A percentile compares a stretch with the other conserved stretches of the same genome.
Conservation (phyloP, 2,888 invertebrate genomes). For the Crioceris asparagi region DNA sequence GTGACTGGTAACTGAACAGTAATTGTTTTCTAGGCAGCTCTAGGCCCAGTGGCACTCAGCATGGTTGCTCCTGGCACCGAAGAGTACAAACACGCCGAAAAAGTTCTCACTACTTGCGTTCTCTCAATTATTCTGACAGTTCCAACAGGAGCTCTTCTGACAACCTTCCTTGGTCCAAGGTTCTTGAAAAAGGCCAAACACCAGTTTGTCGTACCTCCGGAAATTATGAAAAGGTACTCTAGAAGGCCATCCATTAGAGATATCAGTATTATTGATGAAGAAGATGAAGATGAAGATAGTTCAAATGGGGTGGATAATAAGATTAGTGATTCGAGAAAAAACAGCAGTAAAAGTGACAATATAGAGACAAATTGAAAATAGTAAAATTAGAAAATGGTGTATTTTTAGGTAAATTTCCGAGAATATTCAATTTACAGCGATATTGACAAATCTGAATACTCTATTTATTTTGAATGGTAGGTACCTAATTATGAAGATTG, state of each 20-base stretch:
- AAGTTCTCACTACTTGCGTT: slow-evolving; percentile 64
- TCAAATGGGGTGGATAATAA: slow-evolving; percentile 1
- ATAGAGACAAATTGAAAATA: too few species aligned
- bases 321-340: too few species aligned
- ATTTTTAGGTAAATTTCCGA: too few species aligned
- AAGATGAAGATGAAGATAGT: slow-evolving; percentile 48
- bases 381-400: too few species aligned
- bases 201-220: slow-evolving; percentile 47
- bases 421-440: too few species aligned
- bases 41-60: slow-evolving; percentile 68
- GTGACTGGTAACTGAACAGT: too few species aligned
- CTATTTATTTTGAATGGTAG: too few species aligned
- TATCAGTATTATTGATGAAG: slow-evolving; percentile 76
- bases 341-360: too few species aligned
- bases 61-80: slow-evolving; percentile 40
- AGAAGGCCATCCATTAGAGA: slow-evolving; percentile 63
- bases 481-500: too few species aligned
- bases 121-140: slow-evolving; percentile 76
- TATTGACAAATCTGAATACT: too few species aligned
- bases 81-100: slow-evolving; percentile 51
- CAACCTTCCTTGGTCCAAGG: slow-evolving; percentile 64
- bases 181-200: slow-evolving; percentile 67
- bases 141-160: slow-evolving; percentile 70
- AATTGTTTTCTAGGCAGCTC: slow-evolving; percentile 60
- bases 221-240: slow-evolving; percentile 70